A percentile compares a stretch with the other conserved stretches of the same genome.
These are phyloP conservation scores for Antrozous pallidus DNA, from an alignment of 2,797 vertebrate genomes.

Conservation along the genomic window DNA sequence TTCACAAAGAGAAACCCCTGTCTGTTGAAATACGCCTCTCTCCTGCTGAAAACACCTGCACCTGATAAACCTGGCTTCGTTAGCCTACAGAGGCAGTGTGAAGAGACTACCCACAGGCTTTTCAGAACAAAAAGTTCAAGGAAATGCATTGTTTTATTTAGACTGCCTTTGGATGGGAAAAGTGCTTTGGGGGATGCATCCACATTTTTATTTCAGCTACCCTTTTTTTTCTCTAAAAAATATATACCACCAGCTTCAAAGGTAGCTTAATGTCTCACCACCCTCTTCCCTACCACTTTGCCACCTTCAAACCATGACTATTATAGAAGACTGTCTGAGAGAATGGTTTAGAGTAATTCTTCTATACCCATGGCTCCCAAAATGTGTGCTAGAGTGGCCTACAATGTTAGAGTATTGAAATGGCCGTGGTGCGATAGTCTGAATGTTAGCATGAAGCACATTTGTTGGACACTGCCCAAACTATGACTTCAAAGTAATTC, in stretches of 20 bases:
- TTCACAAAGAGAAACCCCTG: slow-evolving; percentile 56
- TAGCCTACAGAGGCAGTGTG: not conserved
- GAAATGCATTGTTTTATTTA: slow-evolving; percentile 9
- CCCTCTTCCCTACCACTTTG: accelerated
- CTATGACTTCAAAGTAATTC: not conserved
- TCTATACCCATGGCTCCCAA: accelerated
- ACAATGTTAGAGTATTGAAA: not conserved
- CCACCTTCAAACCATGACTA: not conserved
- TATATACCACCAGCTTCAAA: not conserved
- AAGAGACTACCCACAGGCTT: slow-evolving; percentile 5
- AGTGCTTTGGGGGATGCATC: slow-evolving; percentile 37
- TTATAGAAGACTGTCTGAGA: not conserved
- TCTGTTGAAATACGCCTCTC: slow-evolving; percentile 42
- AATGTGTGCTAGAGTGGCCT: not conserved
- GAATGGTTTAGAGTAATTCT: not conserved
- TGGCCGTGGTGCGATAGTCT: not conserved
- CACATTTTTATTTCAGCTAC: slow-evolving; percentile 40
- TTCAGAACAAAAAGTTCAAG: not conserved
- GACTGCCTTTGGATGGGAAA: not conserved
- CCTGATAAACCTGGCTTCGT: slow-evolving; percentile 38
- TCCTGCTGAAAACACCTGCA: slow-evolving; percentile 62
- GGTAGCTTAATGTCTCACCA: not conserved
- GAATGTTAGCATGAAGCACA: not conserved
- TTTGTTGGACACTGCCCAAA: not conserved
- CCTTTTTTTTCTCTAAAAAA: not conserved